These are phyloP conservation scores for Phalacrocorax carbo DNA, from an alignment of 2,113 vertebrate species.

Conservation along the genomic window DNA sequence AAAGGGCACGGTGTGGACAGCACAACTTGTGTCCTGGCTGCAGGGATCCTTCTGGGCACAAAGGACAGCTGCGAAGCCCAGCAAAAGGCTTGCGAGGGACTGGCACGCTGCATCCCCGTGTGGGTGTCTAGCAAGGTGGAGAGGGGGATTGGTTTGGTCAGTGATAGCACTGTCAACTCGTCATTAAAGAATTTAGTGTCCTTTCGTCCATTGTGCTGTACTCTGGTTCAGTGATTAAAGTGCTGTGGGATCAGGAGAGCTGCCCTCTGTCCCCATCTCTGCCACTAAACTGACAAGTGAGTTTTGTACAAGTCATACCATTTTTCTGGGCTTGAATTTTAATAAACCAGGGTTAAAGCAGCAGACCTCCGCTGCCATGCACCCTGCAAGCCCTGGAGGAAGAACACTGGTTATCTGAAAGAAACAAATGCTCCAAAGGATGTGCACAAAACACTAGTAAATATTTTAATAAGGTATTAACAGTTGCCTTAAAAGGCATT, in stretches of 20 bases:
- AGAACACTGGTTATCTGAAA: background rate
- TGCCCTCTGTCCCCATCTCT: background rate
- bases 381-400: background rate
- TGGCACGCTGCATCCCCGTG: accelerated
- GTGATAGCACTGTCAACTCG: accelerated
- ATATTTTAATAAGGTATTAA: background rate
- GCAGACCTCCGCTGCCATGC: background rate
- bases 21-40: background rate
- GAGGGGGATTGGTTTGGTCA: background rate
- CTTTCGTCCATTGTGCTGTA: background rate
- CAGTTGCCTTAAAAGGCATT: background rate
- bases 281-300: background rate
- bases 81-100: background rate
- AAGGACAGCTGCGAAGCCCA: background rate
- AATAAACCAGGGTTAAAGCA: background rate
- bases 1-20: background rate
- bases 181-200: background rate
- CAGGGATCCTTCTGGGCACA: background rate
- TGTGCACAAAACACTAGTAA: background rate
- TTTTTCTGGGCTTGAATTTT: background rate
- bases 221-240: background rate
- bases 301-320: background rate
- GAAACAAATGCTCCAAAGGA: background rate
- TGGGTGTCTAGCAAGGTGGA: too few relatives aligned
- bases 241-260: background rate